Base-by-base conservation (phyloP, 92 coral and sea anemone species). In the Bergia sp. region DNA sequence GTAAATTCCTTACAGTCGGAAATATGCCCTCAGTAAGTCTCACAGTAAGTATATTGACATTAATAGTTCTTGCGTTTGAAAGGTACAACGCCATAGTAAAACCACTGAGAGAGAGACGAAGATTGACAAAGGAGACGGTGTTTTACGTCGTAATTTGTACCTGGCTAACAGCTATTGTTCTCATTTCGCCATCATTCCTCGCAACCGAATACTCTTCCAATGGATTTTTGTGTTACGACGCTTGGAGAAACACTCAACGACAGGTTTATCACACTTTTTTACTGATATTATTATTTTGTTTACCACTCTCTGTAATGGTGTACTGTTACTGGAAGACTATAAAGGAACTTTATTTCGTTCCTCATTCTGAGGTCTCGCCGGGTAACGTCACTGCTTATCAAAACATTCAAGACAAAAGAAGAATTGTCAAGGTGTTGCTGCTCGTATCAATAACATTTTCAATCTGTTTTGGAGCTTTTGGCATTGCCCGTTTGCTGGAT, bases 51-150 rank as follows among this genome's bases (percentile, higher is more conserved):
- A 91, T 91, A 37, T 64, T 91, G 13, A 80, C 90, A 15, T 64
- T 91, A 82, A 85, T 90, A 4, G 69, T 91, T 36, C 71, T 91
- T 1, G 89, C 94, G 2, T 47, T 89, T 45, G 94, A 91, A 80
- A 79, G 94, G 57, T 91, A 91, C 71, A 86, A 88, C 71, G 94
- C 94, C 6, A 43, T 91, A 39, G 94, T 91, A 20, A 79, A 71
- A 44, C 94, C 94, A 37, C 79, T 91, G 37, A 79, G 80, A 7
- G 82, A 81, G 20, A 80, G 42, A 61, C 39, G 80, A 8, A 90
- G 91, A 37, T 78, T 91, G 20, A 79, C 74, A 16, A 91, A 80
- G 41, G 64, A 49, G 0, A 89, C 36, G 4, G 80, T 91, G 12
- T 37, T 43, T 0, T 73, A 58, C 21, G 79, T 55, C 10, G 58